phyloP scores from a whole-genome alignment of 2,888 invertebrate species.

The Eupelmus urozonus region DNA sequence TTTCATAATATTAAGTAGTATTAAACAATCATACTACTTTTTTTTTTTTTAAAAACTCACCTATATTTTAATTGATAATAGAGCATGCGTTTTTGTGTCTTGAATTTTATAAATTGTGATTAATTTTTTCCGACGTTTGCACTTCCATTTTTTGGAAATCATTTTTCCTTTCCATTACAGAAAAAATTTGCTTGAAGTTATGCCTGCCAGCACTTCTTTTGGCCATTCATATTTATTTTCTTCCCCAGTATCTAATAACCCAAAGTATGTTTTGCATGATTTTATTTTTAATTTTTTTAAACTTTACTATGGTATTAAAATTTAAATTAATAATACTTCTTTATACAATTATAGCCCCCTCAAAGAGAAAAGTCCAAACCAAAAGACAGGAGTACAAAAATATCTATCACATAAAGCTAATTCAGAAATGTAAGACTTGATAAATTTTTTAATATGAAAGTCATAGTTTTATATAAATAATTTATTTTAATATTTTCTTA shows the following conservation, averaged over 20 bases:
- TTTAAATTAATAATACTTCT: neutral
- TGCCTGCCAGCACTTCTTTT: slow-evolving; percentile 81
- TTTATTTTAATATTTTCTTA: slow-evolving; percentile 55
- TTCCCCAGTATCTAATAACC: slow-evolving; percentile 77
- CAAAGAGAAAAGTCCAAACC: slow-evolving; percentile 67
- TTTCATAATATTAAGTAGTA: neutral
- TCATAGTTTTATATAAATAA: neutral
- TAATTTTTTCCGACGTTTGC: neutral
- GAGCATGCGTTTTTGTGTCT: slow-evolving; percentile 1
- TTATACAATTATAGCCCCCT: slow-evolving; percentile 62
- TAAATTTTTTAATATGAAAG: slow-evolving; percentile 23
- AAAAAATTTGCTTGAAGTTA: slow-evolving; percentile 81
- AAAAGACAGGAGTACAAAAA: slow-evolving; percentile 67
- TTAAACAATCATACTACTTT: neutral
- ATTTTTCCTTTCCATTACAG: slow-evolving; percentile 76
- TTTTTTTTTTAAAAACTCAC: neutral
- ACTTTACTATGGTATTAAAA: slow-evolving; percentile 24
- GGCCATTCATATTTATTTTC: slow-evolving; percentile 80
- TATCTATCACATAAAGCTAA: slow-evolving; percentile 65
- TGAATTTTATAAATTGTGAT: slow-evolving; percentile 16
- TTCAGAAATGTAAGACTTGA: slow-evolving; percentile 67
- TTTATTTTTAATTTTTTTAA: slow-evolving; percentile 50
- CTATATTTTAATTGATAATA: neutral
- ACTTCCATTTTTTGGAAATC: slow-evolving; percentile 30
- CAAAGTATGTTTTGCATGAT: slow-evolving; percentile 79